Evolutionary conservation across 2,888 invertebrate genomes (phyloP).

Genomic region (Lochmaea capreae): DNA sequence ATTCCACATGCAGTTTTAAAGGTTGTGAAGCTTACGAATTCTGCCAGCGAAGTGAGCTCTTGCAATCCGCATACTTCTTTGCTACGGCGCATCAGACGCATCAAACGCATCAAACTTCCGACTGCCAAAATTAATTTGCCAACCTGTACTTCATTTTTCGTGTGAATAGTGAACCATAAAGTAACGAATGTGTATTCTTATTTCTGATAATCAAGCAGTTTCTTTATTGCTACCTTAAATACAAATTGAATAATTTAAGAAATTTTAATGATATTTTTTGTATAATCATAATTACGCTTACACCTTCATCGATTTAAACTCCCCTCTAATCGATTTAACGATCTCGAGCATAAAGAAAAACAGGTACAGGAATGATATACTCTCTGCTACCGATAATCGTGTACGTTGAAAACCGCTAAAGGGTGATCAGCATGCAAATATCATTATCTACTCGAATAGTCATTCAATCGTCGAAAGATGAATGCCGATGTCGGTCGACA

Average conservation of each 20-base stretch:
- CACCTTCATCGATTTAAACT: neutral
- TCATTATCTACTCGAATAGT: slow-evolving; percentile 65
- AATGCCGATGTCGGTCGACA: slow-evolving; percentile 52
- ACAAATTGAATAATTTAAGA: neutral
- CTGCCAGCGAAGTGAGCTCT: no score
- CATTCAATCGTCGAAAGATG: slow-evolving; percentile 65
- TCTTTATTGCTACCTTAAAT: neutral
- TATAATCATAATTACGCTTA: neutral
- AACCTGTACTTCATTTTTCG: no score
- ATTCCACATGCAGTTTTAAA: no score
- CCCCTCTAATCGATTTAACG: slow-evolving; percentile 14
- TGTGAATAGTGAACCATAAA: no score
- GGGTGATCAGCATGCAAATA: slow-evolving; percentile 64
- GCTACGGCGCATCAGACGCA: no score
- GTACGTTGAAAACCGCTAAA: slow-evolving; percentile 55
- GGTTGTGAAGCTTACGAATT: no score
- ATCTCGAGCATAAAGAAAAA: slow-evolving; percentile 7
- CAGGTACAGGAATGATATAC: slow-evolving; percentile 26
- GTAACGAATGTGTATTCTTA: no score
- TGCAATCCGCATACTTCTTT: no score
- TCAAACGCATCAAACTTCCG: no score
- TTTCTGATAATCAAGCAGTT: neutral
- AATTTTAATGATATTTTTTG: neutral
- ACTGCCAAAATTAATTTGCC: no score
- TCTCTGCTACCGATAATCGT: slow-evolving; percentile 46